Conservation (phyloP, 2,797 vertebrate species). For the Hippocampus kuda region DNA sequence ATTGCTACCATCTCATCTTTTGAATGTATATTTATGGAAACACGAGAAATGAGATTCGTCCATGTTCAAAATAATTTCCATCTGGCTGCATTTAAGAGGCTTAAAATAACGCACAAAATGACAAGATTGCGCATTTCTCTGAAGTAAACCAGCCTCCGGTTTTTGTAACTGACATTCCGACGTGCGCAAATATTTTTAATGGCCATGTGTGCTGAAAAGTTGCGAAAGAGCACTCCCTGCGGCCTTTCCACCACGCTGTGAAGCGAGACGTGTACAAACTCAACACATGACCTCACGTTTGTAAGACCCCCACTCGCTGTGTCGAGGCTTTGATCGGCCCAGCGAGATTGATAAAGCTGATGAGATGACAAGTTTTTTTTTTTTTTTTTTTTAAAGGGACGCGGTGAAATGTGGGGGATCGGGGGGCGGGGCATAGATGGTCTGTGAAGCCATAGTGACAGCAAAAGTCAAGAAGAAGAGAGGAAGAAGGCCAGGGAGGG, state of each 20-base stretch:
- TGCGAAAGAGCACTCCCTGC: background rate
- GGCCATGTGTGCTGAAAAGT: background rate
- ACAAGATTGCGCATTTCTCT: background rate
- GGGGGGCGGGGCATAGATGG: background rate
- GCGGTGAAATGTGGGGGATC: background rate
- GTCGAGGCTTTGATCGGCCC: slow-evolving; percentile 47
- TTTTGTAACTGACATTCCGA: background rate
- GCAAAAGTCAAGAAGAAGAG: slow-evolving; percentile 11
- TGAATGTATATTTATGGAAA: background rate
- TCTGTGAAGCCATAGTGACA: slow-evolving; percentile 26
- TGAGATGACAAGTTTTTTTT: slow-evolving; percentile 16
- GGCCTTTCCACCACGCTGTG: slow-evolving; percentile 24
- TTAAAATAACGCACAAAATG: background rate
- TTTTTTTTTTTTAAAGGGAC: background rate
- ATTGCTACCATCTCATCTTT: background rate
- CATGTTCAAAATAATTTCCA: background rate
- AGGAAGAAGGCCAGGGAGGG: slow-evolving; percentile 1
- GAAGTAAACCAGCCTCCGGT: background rate
- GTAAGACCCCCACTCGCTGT: slow-evolving; percentile 24
- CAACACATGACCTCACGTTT: slow-evolving; percentile 27
- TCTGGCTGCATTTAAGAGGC: background rate
- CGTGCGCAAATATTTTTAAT: background rate
- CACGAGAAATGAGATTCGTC: background rate
- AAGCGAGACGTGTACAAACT: slow-evolving; percentile 20
- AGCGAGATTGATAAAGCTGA: slow-evolving; percentile 18